These are phyloP conservation scores for Poicephalus gulielmi DNA, from an alignment of 2,113 vertebrate genomes.

Conservation along the genomic window DNA sequence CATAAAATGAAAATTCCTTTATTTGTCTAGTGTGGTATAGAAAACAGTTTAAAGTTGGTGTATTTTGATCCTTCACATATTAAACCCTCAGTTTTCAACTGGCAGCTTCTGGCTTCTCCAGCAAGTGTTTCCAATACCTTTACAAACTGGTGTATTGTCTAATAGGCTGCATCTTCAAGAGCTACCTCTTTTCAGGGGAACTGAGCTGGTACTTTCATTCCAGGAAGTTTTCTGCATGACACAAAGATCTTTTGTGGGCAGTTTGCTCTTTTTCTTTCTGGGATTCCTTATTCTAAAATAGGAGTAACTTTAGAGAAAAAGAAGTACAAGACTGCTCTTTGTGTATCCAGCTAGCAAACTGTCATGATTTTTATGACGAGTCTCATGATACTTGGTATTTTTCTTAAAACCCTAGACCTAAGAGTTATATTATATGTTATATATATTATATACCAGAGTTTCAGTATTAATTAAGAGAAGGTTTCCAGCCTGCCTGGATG, in stretches of 20 bases:
- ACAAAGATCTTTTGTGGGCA: conserved; percentile 41
- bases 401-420: conserved; percentile 43
- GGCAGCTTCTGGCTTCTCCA: conserved; percentile 3
- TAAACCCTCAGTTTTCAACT: not conserved
- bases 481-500: not conserved
- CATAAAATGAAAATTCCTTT: not conserved
- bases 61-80: conserved; percentile 20
- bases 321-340: conserved; percentile 32
- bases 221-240: not conserved
- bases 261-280: conserved; percentile 41
- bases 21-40: not conserved
- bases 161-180: not conserved
- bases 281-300: conserved; percentile 23
- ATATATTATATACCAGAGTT: not conserved
- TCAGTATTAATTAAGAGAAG: conserved; percentile 16
- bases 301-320: not conserved
- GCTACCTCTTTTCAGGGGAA: not conserved
- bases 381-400: conserved; percentile 21
- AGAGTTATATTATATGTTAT: not conserved
- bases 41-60: not conserved
- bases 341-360: conserved; percentile 29
- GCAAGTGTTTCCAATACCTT: conserved; percentile 13
- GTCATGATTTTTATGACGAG: conserved; percentile 53
- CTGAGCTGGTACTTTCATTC: not conserved
- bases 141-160: not conserved